phyloP scores from a whole-genome alignment of 1,140 invertebrate species.

The Globodera rostochiensis region DNA sequence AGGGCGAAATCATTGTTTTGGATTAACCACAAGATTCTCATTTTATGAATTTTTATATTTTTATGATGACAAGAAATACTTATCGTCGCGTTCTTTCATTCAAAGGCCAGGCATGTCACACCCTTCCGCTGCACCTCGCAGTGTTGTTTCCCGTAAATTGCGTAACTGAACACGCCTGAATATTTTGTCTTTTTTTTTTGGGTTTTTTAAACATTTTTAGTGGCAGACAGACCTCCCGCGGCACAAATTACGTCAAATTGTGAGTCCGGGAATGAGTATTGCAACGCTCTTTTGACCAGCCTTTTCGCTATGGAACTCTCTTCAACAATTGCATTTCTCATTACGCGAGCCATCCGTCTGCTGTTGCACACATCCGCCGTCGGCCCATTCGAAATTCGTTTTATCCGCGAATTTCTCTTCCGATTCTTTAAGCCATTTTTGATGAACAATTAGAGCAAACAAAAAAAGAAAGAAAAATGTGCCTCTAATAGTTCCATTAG shows the following conservation, averaged over 20 bases:
- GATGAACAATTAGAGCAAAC: too few relatives aligned
- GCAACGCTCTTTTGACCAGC: slow-evolving; percentile 44
- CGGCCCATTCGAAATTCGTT: background rate
- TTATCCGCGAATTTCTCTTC: background rate
- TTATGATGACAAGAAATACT: background rate
- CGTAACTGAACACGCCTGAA: slow-evolving; percentile 49
- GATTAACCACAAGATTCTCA: background rate
- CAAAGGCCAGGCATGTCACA: slow-evolving; percentile 53
- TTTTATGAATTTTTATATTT: slow-evolving; percentile 2
- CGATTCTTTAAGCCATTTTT: background rate
- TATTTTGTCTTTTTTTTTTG: background rate
- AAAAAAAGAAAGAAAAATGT: background rate
- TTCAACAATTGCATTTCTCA: slow-evolving; percentile 40
- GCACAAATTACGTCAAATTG: slow-evolving; percentile 52
- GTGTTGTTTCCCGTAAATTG: slow-evolving; percentile 46
- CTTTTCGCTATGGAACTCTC: slow-evolving; percentile 50
- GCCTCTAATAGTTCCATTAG: background rate
- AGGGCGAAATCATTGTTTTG: background rate
- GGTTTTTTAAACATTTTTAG: background rate
- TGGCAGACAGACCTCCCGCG: background rate
- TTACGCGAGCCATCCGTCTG: slow-evolving; percentile 8
- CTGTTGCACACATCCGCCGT: background rate
- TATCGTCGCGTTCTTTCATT: slow-evolving; percentile 7
- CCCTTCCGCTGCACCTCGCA: slow-evolving; percentile 50
- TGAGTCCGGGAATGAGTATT: slow-evolving; percentile 40